A percentile compares a stretch with the other conserved stretches of the same genome.
phyloP scores from a whole-genome alignment of 2,797 vertebrate genomes.

The Platyrinchus mystaceus region DNA sequence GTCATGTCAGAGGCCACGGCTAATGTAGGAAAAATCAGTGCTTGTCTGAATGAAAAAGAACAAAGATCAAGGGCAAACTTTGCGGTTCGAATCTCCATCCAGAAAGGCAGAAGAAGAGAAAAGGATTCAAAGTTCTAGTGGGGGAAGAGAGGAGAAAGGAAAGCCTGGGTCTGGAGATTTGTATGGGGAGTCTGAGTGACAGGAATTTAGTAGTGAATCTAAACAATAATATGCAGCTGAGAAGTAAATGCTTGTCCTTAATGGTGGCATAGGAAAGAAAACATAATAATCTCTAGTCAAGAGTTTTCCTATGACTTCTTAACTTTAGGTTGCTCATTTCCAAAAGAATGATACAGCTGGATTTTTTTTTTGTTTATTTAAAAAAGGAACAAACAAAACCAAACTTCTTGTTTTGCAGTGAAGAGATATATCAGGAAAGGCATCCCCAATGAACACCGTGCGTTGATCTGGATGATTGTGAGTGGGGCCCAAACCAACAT shows the following conservation, averaged over 20 bases:
- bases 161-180: neutral
- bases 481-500: conserved; percentile 89
- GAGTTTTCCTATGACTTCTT: neutral
- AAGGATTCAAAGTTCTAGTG: neutral
- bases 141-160: neutral
- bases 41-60: neutral
- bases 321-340: neutral
- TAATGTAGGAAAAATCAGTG: neutral
- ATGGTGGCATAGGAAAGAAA: neutral
- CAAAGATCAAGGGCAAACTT: neutral
- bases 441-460: conserved; percentile 87
- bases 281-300: neutral
- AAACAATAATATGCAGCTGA: neutral
- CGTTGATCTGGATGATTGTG: conserved; percentile 90
- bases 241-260: neutral
- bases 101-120: neutral
- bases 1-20: neutral
- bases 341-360: neutral
- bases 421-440: conserved; percentile 96
- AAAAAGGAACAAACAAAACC: neutral
- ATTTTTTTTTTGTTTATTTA: neutral
- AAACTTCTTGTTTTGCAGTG: conserved; percentile 81
- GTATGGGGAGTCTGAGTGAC: neutral
- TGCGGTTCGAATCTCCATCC: neutral
- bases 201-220: neutral